Conservation (phyloP, 2,888 invertebrate species). For the Sminthurinus aureus region DNA sequence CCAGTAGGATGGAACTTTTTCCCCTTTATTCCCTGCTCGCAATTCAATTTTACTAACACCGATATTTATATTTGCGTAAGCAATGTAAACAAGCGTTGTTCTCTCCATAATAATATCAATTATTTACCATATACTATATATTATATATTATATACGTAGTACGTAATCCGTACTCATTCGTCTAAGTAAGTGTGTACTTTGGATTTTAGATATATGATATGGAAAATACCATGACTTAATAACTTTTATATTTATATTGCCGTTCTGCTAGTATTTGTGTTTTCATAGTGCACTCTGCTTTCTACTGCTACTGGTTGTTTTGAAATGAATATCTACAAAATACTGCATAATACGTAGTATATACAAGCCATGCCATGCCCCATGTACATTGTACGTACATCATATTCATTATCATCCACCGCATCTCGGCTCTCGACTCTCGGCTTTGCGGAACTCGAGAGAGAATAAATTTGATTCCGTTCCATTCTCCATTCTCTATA, state of each 20-base stretch:
- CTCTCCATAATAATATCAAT: background rate
- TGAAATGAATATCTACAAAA: background rate
- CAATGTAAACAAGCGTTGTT: background rate
- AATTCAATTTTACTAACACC: background rate
- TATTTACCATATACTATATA: background rate
- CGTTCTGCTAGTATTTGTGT: too few relatives aligned
- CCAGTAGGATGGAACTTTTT: background rate
- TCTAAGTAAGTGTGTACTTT: too few relatives aligned
- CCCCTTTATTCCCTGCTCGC: background rate
- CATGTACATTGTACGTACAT: background rate
- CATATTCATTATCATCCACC: background rate
- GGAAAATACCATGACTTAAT: too few relatives aligned
- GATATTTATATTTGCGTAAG: background rate
- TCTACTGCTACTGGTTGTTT: background rate
- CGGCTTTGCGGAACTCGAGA: too few relatives aligned
- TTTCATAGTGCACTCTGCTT: too few relatives aligned
- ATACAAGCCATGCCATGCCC: background rate
- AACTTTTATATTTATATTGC: too few relatives aligned
- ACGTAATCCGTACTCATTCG: too few relatives aligned
- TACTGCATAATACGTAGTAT: too few relatives aligned
- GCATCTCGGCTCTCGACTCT: too few relatives aligned
- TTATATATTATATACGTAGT: too few relatives aligned
- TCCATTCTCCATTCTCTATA: too few relatives aligned
- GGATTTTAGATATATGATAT: too few relatives aligned
- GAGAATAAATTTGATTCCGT: background rate